These are phyloP conservation scores for Acanthosepion esculentum DNA, from an alignment of 2,888 invertebrate genomes.

Conservation along the genomic window DNA sequence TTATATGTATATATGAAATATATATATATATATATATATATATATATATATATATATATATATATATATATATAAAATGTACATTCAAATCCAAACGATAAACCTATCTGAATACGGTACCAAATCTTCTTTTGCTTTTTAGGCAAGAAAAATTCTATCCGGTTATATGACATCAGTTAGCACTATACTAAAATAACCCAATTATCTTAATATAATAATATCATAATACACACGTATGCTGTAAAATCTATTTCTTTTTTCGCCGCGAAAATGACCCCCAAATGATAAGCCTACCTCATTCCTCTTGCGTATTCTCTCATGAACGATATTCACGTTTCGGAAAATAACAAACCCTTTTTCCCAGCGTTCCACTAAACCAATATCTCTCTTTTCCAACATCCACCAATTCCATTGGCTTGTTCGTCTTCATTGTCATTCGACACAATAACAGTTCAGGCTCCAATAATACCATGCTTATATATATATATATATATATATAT, in stretches of 20 bases:
- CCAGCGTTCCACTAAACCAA: neutral
- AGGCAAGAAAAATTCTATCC: neutral
- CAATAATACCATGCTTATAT: neutral
- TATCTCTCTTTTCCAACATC: neutral
- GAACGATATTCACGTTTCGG: neutral
- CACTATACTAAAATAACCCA: neutral
- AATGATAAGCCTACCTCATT: neutral
- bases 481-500: neutral
- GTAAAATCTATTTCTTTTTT: neutral
- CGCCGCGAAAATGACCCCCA: neutral
- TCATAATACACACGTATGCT: neutral
- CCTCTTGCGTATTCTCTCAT: neutral
- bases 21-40: neutral
- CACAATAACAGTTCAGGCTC: neutral
- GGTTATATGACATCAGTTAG: neutral
- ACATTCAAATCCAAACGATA: neutral
- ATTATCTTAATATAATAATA: neutral
- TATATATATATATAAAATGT: neutral
- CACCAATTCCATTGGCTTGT: neutral
- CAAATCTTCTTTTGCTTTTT: neutral
- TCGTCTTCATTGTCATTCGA: neutral
- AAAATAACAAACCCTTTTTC: neutral
- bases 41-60: neutral
- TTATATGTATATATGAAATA: neutral
- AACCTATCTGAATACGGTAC: neutral